Base-by-base conservation (phyloP, 2,113 vertebrate species). In the Potamarius usumacintae region DNA sequence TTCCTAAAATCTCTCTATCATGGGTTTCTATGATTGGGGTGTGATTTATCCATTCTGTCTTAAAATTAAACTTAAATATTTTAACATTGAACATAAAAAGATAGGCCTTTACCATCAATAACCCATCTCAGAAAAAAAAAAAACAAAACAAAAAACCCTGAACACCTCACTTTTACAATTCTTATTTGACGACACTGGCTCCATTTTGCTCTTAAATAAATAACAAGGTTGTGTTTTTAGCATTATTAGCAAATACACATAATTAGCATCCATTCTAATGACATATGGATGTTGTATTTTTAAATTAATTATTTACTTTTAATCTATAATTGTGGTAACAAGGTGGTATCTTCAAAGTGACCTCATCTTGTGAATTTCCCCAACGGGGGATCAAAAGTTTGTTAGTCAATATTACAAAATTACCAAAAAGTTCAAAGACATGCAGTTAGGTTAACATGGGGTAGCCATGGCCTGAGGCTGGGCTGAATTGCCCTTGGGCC, bases 1-100 rank as follows among this genome's bases (percentile, higher is more conserved):
- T 72, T 77, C 71, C 77, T 69, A 74, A 60, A 85, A 78, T 78
- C 30, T 80, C 83, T 42, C 42, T 42, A 42, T 42, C 42, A 42
- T 42, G 42, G 42, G 42, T 58, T n/a, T 79, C 22, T 52, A 77
- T 52, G 48, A 52, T 25, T 52, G 74, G 71, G 48, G 11, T n/a
- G 5, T 4, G 11, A 52, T 52, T 77, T 5, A 76, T 9, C 72
- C 42, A 72, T 48, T 10, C 34, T 7, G 42, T 42, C 42, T 42
- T 42, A 42, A 4, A 42, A 42, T 42, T 42, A 42, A 42, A 42
- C 42, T 42, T 42, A 42, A 71, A 10, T 0, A 22, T 10, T 77
- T 77, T 22, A 77, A 77, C 48, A 77, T 1, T 77, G 71, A 74
- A 74, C 18, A 34, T 48, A 74, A 50, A 8, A 74, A 74, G 50